Evolutionary conservation across 2,797 vertebrate genomes (phyloP), one percentile per base, ranked within the genome.

Genomic region (Tenualosa ilisha): DNA sequence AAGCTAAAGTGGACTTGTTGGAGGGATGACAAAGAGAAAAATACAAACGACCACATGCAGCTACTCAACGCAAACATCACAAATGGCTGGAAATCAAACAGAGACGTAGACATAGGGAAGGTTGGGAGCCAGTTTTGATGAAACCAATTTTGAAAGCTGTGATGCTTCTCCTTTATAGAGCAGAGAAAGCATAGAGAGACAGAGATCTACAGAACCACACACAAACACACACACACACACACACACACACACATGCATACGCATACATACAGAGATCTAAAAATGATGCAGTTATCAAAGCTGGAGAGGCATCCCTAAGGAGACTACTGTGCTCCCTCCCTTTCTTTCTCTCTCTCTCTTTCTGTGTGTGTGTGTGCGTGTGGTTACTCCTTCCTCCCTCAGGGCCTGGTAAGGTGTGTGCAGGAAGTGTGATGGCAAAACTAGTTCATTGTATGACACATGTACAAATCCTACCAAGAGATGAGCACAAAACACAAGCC

Each of bases 151-250:
- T 83, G 84, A 88, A 87, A 85, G 51, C 49, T 81, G 81, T 81
- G 83, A 89, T 86, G 82, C 83, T 59, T 84, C 83, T 31, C 46
- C 82, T 59, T 79, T 79, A 82, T 87, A 37, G 54, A 81, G 75
- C 24, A 90, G 85, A 94, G 89, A 90, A 91, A 92, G 91, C 87
- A 43, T 40, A 11, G 20, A 2, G 63, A 87, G n/a, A 83, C 17
- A 59, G 82, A 86, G 84, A 90, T 92, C 89, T 89, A 88, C 86
- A 89, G 90, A 92, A 46, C 65, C 13, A 72, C 65, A 72, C 31
- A 37, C 31, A 72, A 3, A 72, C 24, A 72, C 31, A 72, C 24
- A 72, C 65, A 72, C 65, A 37, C 65, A 72, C 65, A 68, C 24
- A 68, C 65, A 68, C 65, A 75, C 68, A 75, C 37, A 40, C 68